phyloP scores from a whole-genome alignment of 2,113 vertebrate species.

The Protomyctophum bolini region DNA sequence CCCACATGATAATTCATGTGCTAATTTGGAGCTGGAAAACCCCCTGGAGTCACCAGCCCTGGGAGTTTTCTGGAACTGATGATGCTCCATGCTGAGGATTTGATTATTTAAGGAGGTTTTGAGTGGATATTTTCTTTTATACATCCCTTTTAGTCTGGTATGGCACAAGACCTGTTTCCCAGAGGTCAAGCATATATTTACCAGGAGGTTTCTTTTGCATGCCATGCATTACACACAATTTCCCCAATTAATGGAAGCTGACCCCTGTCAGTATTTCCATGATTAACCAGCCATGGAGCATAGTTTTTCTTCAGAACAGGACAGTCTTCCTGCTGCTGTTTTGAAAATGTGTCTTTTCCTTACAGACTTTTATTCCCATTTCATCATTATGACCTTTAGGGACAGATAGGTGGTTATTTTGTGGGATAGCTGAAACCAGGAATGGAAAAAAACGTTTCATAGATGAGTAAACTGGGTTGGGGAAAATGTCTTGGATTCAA shows the following conservation, averaged over 20 bases:
- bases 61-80: constrained; percentile 48
- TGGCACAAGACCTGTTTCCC: not conserved
- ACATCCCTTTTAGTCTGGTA: not conserved
- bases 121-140: constrained; percentile 3
- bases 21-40: constrained; percentile 62
- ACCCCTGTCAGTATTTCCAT: not conserved
- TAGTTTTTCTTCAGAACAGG: too few species aligned
- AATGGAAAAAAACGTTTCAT: too few species aligned
- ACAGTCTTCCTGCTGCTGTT: too few species aligned
- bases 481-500: not conserved
- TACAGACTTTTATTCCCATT: too few species aligned
- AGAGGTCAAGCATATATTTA: not conserved
- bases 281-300: not conserved
- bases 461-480: too few species aligned
- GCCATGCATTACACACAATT: not conserved
- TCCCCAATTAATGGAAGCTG: not conserved
- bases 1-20: constrained; percentile 64
- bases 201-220: not conserved
- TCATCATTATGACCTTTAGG: too few species aligned
- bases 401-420: too few species aligned
- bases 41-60: constrained; percentile 43
- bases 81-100: constrained; percentile 33
- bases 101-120: constrained; percentile 21
- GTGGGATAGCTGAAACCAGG: too few species aligned
- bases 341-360: too few species aligned